Conservation (phyloP, 2,888 invertebrate species). For the Galerucella nymphaeae region DNA sequence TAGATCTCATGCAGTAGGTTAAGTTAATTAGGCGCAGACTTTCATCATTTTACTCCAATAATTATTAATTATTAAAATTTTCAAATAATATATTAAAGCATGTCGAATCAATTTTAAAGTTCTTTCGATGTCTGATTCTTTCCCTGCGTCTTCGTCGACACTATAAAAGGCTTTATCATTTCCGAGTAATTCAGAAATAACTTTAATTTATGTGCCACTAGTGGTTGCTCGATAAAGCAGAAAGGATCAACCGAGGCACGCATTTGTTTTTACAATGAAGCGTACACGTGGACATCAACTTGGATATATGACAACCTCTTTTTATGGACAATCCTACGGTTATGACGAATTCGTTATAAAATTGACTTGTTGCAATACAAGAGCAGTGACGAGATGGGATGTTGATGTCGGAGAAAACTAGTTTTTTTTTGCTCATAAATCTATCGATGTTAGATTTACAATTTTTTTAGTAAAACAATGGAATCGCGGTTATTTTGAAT, state of each 20-base stretch:
- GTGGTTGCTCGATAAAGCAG: constrained; percentile 39
- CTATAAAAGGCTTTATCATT: constrained; percentile 41
- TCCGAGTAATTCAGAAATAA: constrained; percentile 44
- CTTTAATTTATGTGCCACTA: constrained; percentile 45
- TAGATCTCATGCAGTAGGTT: too few relatives aligned
- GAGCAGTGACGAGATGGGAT: constrained; percentile 18
- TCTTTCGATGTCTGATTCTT: constrained; percentile 12
- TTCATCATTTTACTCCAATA: too few relatives aligned
- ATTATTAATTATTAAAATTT: background rate
- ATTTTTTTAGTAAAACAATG: background rate
- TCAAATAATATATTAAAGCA: background rate
- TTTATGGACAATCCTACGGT: constrained; percentile 30
- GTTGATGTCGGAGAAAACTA: constrained; percentile 6
- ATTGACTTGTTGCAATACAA: constrained; percentile 30
- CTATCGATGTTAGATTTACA: background rate
- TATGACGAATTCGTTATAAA: constrained; percentile 32
- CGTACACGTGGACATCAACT: constrained; percentile 41
- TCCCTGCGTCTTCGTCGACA: background rate
- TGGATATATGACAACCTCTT: constrained; percentile 29
- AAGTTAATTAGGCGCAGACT: too few relatives aligned
- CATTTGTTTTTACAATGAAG: constrained; percentile 41
- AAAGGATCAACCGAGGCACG: constrained; percentile 34
- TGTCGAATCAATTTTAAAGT: constrained; percentile 3
- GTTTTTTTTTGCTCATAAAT: constrained; percentile 11
- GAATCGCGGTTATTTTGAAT: too few relatives aligned